Evolutionary conservation across 2,888 invertebrate species (phyloP).

Genomic region (Heliothis peltigera): DNA sequence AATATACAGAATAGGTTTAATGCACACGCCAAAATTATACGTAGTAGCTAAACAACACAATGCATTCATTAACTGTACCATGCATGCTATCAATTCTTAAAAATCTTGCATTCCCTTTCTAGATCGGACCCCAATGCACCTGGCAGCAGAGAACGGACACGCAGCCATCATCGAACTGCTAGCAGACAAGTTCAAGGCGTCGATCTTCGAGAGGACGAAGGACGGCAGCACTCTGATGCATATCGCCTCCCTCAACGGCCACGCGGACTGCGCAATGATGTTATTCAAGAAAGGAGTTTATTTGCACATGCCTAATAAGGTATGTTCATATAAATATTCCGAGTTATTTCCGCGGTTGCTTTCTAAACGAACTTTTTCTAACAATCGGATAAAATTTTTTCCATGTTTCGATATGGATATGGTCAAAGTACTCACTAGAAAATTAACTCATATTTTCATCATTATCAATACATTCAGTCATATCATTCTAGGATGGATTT

Average conservation of each 20-base stretch:
- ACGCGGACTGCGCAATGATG: constrained; percentile 99
- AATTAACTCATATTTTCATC: too few species aligned
- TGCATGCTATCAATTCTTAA: constrained; percentile 1
- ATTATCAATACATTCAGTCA: too few species aligned
- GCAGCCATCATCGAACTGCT: constrained; percentile 98
- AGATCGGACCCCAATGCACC: constrained; percentile 99
- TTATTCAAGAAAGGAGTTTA: constrained; percentile 99
- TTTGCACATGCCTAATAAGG: constrained; percentile 99
- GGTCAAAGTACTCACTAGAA: too few species aligned
- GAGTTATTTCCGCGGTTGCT: too few species aligned
- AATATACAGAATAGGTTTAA: too few species aligned
- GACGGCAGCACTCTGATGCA: constrained; percentile 99
- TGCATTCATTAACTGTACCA: too few species aligned
- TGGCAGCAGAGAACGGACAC: constrained; percentile 99
- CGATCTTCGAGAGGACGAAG: constrained; percentile 98
- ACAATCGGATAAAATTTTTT: too few species aligned
- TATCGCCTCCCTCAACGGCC: constrained; percentile 98
- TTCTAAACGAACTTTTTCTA: too few species aligned
- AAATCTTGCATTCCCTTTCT: constrained; percentile 51
- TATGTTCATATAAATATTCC: constrained; percentile 45
- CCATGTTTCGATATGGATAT: too few species aligned
- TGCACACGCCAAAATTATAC: too few species aligned
- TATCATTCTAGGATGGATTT: too few species aligned
- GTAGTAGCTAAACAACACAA: too few species aligned
- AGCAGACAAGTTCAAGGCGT: constrained; percentile 99